A percentile compares a stretch with the other conserved stretches of the same genome.
Evolutionary conservation across 1,140 invertebrate species (phyloP).

Genomic region (Drosophila pallidifrons): DNA sequence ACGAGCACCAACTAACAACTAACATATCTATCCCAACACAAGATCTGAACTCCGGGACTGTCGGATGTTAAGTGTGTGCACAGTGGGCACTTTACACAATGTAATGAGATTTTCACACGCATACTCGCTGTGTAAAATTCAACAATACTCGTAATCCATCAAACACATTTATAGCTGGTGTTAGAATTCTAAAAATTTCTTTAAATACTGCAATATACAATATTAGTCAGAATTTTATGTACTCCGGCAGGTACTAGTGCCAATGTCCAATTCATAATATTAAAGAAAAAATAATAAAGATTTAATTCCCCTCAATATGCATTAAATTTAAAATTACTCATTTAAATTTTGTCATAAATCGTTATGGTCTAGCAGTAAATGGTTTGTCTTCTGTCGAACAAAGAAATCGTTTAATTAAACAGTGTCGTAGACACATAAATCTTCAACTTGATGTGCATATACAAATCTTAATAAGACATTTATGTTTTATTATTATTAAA

Average conservation of each 20-base stretch:
- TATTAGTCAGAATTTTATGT: not conserved
- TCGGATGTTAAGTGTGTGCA: slow-evolving; percentile 45
- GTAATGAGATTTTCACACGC: slow-evolving; percentile 70
- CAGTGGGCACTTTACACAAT: slow-evolving; percentile 20
- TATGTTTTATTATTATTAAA: not conserved
- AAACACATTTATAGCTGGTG: not conserved
- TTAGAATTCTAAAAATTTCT: too few species aligned
- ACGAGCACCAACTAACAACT: not conserved
- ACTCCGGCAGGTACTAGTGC: not conserved
- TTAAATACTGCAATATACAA: not conserved
- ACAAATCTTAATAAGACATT: not conserved
- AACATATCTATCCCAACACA: slow-evolving; percentile 4
- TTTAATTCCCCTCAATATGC: not conserved
- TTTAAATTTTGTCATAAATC: not conserved
- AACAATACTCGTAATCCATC: slow-evolving; percentile 33
- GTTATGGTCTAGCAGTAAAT: not conserved
- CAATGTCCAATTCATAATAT: too few species aligned
- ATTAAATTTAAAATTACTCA: not conserved
- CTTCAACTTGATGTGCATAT: not conserved
- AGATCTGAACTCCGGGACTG: slow-evolving; percentile 27
- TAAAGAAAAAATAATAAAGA: too few species aligned
- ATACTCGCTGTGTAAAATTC: slow-evolving; percentile 39
- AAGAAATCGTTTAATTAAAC: not conserved
- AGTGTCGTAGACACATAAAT: not conserved
- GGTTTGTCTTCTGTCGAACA: not conserved